Base-by-base conservation (phyloP, 2,113 vertebrate genomes). In the Patagioenas fasciata region DNA sequence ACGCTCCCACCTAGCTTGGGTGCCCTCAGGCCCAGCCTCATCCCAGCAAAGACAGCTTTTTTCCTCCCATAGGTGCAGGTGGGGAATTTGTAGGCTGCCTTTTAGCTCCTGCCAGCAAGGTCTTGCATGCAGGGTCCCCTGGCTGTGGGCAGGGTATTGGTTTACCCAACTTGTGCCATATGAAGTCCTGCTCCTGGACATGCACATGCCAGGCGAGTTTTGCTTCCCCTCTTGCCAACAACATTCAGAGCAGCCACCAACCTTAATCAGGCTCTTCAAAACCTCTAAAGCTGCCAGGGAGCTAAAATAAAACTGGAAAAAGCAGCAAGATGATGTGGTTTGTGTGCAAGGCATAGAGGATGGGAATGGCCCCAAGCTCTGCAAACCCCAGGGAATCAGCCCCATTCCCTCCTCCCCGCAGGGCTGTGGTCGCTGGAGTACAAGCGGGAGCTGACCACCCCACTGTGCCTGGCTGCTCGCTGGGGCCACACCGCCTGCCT, bases 391-490 rank as follows among this genome's bases (percentile, higher is more conserved):
- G 26, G 16, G 20, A 11, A 2, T 36, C 75, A 78, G 8, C 5
- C 9, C 54, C 1, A 1, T 36, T 72, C 50, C 26, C 14, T n/a
- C 3, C 3, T 51, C 28, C 62, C 80, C 13, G 1, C 95, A 98
- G 98, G 98, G 65, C 97, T 98, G 91, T 98, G 98, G 98, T 97
- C 97, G 1, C 96, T 98, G 96, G 98, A 98, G 80, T 98, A 98
- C 93, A 95, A 97, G 87, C 97, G 34, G 26, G 98, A 98, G 93
- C 94, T 98, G 88, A 98, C 96, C 85, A 97, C 96, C 9, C 98
- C 98, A 0, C 96, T 98, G 77, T 95, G 98, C 97, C 98, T 98
- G 7, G 94, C 98, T 0, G 97, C 98, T 7, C 96, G 92, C 31
- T 93, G 80, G 2, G 98, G 98, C n/a, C 98, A 98, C 70, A 7